Base-by-base conservation (phyloP, 2,888 invertebrate genomes). In the Dasypolia templi region DNA sequence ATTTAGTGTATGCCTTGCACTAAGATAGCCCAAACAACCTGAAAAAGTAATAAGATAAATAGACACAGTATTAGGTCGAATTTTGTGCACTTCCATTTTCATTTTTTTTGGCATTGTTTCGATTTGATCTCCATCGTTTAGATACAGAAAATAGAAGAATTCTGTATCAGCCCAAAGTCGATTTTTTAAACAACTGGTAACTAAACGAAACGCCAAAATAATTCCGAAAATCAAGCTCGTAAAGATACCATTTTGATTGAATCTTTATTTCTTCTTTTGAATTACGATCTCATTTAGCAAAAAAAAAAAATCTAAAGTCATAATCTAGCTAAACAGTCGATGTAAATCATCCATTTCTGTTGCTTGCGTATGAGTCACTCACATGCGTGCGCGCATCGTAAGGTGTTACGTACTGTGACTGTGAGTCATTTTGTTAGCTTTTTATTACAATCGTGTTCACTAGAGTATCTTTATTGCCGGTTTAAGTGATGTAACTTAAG, bases 371-470 rank as follows among this genome's bases (percentile, higher is more conserved):
- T 86, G 86, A 86, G 68, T 86, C 86, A 86, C 39, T 58, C 59
- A 22, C 63, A 72, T 77, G 86, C 86, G 86, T 74, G 49, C 49
- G 82, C 86, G 86, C 86, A 86, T 74, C 72, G 77, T 68, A 77
- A 81, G 79, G 78, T 82, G 83, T 86, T 86, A 86, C 81, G 79
- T 79, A 58, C 26, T 56, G 61, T 86, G 86, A 58, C 26, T 56
- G 61, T 86, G 86, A 86, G 65, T 86, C 86, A 86, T 79, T 83
- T 85, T 77, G 83, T 86, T 80, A 80, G 85, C 85, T 85, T 86
- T 86, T 86, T 86, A 86, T 85, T 86, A 75, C 85, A 76, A 72
- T 63, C 79, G 83, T 72, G 79, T 77, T 83, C 83, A 49, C 61
- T 71, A 67, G 55, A 67, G 49, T 83, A 83, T 83, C 82, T 82